These are phyloP conservation scores for Chascanopsetta lugubris DNA, from an alignment of 2,113 vertebrate genomes.

Conservation along the genomic window DNA sequence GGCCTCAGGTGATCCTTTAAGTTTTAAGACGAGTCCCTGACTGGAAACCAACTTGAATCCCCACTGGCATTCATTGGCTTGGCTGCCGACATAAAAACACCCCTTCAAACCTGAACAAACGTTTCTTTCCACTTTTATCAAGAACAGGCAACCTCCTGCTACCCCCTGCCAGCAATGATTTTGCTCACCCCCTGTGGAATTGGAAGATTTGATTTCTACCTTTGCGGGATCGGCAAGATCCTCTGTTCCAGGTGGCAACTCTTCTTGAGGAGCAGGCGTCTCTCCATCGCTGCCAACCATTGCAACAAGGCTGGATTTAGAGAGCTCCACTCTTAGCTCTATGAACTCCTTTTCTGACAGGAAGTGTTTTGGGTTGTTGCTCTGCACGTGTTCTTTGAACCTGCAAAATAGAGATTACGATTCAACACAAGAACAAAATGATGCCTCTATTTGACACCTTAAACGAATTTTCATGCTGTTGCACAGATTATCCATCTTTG, in stretches of 20 bases:
- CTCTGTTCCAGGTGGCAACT: conserved; percentile 90
- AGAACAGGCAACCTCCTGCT: conserved; percentile 68
- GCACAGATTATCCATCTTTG: no score
- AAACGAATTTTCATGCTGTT: no score
- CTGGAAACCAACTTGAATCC: conserved; percentile 80
- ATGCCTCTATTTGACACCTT: no score
- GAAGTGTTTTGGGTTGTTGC: conserved; percentile 92
- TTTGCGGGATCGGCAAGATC: conserved; percentile 95
- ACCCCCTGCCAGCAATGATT: conserved; percentile 53
- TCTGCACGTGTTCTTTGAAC: conserved; percentile 97
- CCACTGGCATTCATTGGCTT: conserved; percentile 75
- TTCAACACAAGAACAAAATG: no score
- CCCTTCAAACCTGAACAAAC: conserved; percentile 79
- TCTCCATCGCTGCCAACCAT: conserved; percentile 81
- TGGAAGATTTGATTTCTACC: conserved; percentile 70
- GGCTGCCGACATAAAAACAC: conserved; percentile 83
- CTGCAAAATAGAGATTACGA: no score
- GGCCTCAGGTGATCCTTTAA: conserved; percentile 71
- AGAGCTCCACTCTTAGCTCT: conserved; percentile 90
- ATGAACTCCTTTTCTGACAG: conserved; percentile 94
- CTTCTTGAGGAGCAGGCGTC: conserved; percentile 77
- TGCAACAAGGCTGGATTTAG: conserved; percentile 83
- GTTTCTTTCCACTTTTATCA: conserved; percentile 60
- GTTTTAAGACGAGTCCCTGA: conserved; percentile 76
- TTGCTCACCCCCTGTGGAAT: conserved; percentile 19